Evolutionary conservation across 2,113 vertebrate species (phyloP), one percentile per base, ranked within the genome.

Genomic region (Scartelaos histophorus): DNA sequence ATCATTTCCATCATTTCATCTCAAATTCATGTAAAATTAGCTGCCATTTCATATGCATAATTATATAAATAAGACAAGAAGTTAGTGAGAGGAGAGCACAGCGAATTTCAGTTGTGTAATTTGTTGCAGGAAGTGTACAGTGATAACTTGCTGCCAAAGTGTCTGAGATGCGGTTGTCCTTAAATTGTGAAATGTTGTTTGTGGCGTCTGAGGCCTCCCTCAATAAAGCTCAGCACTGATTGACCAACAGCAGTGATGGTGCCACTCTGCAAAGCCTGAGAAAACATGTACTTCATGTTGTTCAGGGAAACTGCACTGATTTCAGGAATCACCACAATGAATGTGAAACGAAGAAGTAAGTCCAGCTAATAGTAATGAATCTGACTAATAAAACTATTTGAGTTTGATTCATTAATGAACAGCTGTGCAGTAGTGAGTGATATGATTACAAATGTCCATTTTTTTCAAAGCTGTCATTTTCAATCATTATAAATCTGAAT

Each of bases 151-250:
- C 47, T 66, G 82, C 73, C 66, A 46, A 76, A 82, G 58, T 61
- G 87, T 93, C 91, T 93, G 89, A 84, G 78, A 25, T 83, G 85
- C 83, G 82, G 75, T 84, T 79, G 47, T 82, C 72, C 78, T 69
- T 46, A 15, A 70, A 76, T 93, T 89, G 91, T 90, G 77, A 94
- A 89, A 93, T 73, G 51, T 85, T 58, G 15, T 85, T 71, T 89
- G 89, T 78, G 90, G 89, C 73, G 70, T 89, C 77, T 89, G 87
- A 85, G 85, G 81, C 81, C 85, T 86, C 84, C 89, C 86, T 86
- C 77, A 90, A 85, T 71, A 88, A 84, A 79, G 73, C 65, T 75
- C 86, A 86, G 70, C 82, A 79, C 84, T 74, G 7, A 45, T 45
- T 7, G 56, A 84, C 80, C 77, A 83, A 85, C 79, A 84, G 66